Evolutionary conservation across 2,888 invertebrate genomes (phyloP).

Genomic region (Agrochola litura): DNA sequence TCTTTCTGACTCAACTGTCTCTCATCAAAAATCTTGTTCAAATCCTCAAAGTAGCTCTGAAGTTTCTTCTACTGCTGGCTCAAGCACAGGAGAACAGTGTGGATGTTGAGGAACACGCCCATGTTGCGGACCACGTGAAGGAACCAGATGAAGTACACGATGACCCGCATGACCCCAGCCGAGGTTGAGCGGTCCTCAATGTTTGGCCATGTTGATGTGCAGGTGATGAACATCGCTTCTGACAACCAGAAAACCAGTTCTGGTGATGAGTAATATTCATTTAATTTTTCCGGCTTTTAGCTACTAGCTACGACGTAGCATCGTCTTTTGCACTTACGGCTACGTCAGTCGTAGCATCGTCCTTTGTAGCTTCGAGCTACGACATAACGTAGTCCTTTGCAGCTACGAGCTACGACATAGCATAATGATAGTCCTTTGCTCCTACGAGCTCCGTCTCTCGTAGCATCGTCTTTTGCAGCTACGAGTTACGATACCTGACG

Average conservation of each 20-base stretch:
- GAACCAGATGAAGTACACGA: constrained; percentile 40
- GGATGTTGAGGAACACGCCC: constrained; percentile 38
- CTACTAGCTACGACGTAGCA: not conserved
- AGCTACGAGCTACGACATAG: too few species aligned
- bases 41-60: constrained; percentile 32
- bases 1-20: constrained; percentile 23
- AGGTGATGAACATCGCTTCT: constrained; percentile 48
- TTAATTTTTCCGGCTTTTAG: not conserved
- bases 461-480: not conserved
- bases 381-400: too few species aligned
- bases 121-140: constrained; percentile 36
- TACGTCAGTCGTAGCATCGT: too few species aligned
- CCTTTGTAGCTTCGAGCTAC: too few species aligned
- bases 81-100: constrained; percentile 31
- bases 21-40: constrained; percentile 30
- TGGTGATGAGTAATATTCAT: not conserved
- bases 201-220: constrained; percentile 47
- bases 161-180: constrained; percentile 22
- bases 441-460: too few species aligned
- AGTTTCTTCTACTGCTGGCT: constrained; percentile 42
- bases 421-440: too few species aligned
- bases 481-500: not conserved
- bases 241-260: not conserved
- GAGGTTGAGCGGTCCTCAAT: constrained; percentile 21
- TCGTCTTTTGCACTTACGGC: not conserved